Percentiles rank a stretch among this genome's conserved stretches.
These are phyloP conservation scores for Meghimatium bilineatum DNA, from an alignment of 2,888 invertebrate genomes.

Conservation along the genomic window DNA sequence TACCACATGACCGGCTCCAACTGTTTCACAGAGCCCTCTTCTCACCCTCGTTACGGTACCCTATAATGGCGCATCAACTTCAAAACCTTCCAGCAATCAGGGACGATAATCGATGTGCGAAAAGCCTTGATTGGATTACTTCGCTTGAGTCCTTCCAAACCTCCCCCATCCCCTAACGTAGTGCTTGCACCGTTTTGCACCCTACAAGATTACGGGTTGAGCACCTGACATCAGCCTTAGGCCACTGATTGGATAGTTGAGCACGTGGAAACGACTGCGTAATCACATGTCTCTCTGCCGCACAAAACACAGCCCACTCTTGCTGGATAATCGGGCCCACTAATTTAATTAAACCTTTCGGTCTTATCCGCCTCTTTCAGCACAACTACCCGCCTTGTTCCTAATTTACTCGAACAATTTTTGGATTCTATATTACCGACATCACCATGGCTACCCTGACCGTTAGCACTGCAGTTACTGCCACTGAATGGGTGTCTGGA, in stretches of 20 bases:
- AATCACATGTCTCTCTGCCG: conserved; percentile 29
- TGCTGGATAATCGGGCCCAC: conserved; percentile 25
- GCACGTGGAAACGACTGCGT: conserved; percentile 34
- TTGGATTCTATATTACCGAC: not conserved
- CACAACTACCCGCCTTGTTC: conserved; percentile 4
- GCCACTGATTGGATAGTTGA: conserved; percentile 41
- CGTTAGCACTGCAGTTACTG: not conserved
- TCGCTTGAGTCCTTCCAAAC: conserved; percentile 14
- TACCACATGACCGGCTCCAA: not conserved
- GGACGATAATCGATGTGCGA: conserved; percentile 42
- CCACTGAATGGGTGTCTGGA: not conserved
- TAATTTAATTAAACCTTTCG: conserved; percentile 44
- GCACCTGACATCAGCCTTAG: conserved; percentile 40
- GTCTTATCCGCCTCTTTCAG: conserved; percentile 12
- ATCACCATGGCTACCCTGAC: not conserved
- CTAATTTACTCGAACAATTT: conserved; percentile 34
- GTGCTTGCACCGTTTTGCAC: conserved; percentile 37
- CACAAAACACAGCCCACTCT: conserved; percentile 37
- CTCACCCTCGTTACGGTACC: conserved; percentile 32
- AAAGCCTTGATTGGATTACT: conserved; percentile 43
- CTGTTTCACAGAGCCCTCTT: conserved; percentile 6
- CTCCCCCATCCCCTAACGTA: not conserved
- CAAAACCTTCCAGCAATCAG: conserved; percentile 35
- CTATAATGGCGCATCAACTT: conserved; percentile 35
- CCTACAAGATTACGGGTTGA: conserved; percentile 27